Percentiles rank a stretch among this genome's conserved stretches.
These are phyloP conservation scores for Parascotia fuliginaria DNA, from an alignment of 2,888 invertebrate genomes.

Conservation along the genomic window DNA sequence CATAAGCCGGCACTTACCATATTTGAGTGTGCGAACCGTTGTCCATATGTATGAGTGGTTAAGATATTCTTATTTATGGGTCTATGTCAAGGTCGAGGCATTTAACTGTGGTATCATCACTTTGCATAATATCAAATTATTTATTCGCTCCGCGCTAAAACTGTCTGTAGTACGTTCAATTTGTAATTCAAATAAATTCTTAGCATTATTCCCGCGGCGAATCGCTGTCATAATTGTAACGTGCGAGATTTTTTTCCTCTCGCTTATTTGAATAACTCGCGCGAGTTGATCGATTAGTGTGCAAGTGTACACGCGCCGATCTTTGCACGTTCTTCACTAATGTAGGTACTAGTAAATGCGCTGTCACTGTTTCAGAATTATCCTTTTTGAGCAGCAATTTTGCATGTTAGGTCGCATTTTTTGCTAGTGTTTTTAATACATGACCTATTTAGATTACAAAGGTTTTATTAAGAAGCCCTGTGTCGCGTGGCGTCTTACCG, in stretches of 20 bases:
- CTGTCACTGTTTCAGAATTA: no score
- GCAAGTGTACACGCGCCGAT: slow-evolving; percentile 51
- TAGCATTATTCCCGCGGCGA: slow-evolving; percentile 65
- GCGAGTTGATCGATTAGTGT: slow-evolving; percentile 51
- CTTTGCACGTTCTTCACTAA: slow-evolving; percentile 41
- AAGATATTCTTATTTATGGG: slow-evolving; percentile 85
- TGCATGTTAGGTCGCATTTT: slow-evolving; percentile 42
- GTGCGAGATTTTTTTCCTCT: slow-evolving; percentile 67
- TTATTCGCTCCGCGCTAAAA: slow-evolving; percentile 82
- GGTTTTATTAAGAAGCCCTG: no score
- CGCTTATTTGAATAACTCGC: slow-evolving; percentile 54
- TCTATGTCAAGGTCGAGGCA: slow-evolving; percentile 82
- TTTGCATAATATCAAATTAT: slow-evolving; percentile 85
- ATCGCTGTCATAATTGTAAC: slow-evolving; percentile 73
- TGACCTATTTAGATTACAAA: background rate
- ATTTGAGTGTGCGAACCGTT: slow-evolving; percentile 80
- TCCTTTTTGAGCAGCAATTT: slow-evolving; percentile 40
- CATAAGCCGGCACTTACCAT: slow-evolving; percentile 85
- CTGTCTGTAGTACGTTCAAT: slow-evolving; percentile 77
- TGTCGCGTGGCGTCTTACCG: background rate
- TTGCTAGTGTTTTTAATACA: slow-evolving; percentile 3
- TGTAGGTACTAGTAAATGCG: no score
- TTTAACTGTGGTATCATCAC: slow-evolving; percentile 75
- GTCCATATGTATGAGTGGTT: slow-evolving; percentile 85
- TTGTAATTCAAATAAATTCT: slow-evolving; percentile 84